These are phyloP conservation scores for Xanthorhoe spadicearia DNA, from an alignment of 2,888 invertebrate species.

Conservation along the genomic window DNA sequence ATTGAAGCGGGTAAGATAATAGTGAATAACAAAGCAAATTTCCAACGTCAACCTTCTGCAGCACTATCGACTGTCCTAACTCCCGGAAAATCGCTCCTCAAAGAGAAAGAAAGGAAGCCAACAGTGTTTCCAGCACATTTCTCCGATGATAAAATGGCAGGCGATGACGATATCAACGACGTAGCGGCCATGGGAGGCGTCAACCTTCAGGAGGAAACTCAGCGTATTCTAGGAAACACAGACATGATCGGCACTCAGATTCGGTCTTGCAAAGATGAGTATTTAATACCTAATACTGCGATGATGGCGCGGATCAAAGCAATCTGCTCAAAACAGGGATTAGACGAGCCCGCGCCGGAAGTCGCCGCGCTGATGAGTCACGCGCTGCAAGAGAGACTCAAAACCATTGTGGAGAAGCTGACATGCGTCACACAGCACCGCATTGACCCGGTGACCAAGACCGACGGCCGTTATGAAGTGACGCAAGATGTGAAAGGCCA, in stretches of 20 bases:
- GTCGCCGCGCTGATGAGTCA: slow-evolving; percentile 97
- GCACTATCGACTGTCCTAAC: slow-evolving; percentile 71
- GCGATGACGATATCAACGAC: slow-evolving; percentile 98
- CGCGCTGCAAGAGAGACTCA: slow-evolving; percentile 96
- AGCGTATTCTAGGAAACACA: slow-evolving; percentile 95
- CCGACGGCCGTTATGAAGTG: slow-evolving; percentile 94
- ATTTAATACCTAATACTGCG: slow-evolving; percentile 91
- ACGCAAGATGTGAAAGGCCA: slow-evolving; percentile 96
- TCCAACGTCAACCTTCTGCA: slow-evolving; percentile 62
- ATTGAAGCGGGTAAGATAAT: slow-evolving; percentile 80
- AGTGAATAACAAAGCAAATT: slow-evolving; percentile 65
- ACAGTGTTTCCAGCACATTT: slow-evolving; percentile 63
- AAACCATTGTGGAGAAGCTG: slow-evolving; percentile 95
- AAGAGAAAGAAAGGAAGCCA: slow-evolving; percentile 54
- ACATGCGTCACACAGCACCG: slow-evolving; percentile 97
- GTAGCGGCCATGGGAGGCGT: slow-evolving; percentile 99
- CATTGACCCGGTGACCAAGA: slow-evolving; percentile 93
- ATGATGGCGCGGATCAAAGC: slow-evolving; percentile 91
- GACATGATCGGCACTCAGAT: slow-evolving; percentile 95
- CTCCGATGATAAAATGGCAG: slow-evolving; percentile 85
- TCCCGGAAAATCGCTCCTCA: slow-evolving; percentile 86
- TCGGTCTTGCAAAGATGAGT: slow-evolving; percentile 96
- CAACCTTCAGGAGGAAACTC: slow-evolving; percentile 97
- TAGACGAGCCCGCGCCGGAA: slow-evolving; percentile 94
- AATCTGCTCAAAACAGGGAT: slow-evolving; percentile 89